Conservation (phyloP, 2,797 vertebrate species). For the Eulemur coronatus region DNA sequence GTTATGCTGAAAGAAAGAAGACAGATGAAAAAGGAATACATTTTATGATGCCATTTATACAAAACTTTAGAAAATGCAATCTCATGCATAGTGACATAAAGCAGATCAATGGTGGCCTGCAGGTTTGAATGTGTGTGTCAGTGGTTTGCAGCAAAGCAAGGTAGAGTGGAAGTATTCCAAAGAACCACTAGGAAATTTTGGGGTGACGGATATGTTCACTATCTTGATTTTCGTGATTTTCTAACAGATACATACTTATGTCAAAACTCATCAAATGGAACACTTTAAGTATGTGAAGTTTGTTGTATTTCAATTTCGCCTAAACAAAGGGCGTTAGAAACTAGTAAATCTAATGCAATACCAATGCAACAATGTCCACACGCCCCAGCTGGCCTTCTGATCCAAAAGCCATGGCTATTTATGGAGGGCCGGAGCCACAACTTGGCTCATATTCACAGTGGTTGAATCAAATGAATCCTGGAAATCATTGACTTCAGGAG, state of each 20-base stretch:
- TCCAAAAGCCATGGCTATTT: background rate
- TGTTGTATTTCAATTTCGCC: background rate
- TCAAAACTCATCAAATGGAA: background rate
- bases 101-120: background rate
- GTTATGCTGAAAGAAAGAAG: background rate
- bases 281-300: background rate
- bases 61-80: background rate
- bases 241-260: background rate
- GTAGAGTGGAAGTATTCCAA: background rate
- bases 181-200: background rate
- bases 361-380: background rate
- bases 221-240: background rate
- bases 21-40: background rate
- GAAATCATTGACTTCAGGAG: slow-evolving; percentile 67
- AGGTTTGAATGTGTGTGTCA: background rate
- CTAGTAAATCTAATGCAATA: background rate
- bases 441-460: slow-evolving; percentile 58
- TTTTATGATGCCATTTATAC: background rate
- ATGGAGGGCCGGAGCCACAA: background rate
- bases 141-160: fast-evolving
- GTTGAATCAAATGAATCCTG: slow-evolving; percentile 69
- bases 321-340: background rate
- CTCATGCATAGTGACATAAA: background rate
- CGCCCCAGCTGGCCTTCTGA: background rate
- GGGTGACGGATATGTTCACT: background rate